phyloP scores from a whole-genome alignment of 2,888 invertebrate species.

The Macroteleia sp. region DNA sequence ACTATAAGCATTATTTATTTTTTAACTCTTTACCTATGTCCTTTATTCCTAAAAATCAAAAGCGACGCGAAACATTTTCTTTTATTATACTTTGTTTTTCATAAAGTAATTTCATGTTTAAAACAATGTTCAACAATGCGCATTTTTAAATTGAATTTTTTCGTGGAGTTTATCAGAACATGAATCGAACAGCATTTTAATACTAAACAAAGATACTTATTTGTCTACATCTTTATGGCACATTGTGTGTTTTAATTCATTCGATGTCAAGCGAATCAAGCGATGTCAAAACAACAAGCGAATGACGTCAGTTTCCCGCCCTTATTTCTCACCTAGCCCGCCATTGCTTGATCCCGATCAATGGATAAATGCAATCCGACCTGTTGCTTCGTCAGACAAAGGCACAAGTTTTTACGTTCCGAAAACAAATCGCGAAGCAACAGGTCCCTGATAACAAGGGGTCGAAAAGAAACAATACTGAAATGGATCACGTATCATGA shows the following conservation, averaged over 20 bases:
- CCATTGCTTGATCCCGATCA: slow-evolving; percentile 16
- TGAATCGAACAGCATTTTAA: no score
- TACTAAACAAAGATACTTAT: neutral
- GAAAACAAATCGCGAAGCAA: slow-evolving; percentile 5
- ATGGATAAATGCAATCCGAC: slow-evolving; percentile 39
- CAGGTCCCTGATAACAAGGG: neutral
- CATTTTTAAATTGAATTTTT: no score
- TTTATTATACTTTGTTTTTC: no score
- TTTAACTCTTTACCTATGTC: no score
- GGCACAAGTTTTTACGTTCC: neutral
- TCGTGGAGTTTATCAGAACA: no score
- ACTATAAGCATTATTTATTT: no score
- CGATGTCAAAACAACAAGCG: no score
- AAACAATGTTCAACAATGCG: no score
- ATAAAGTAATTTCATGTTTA: no score
- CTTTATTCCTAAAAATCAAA: no score
- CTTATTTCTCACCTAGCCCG: slow-evolving; percentile 22
- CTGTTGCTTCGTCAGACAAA: slow-evolving; percentile 38
- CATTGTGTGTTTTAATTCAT: slow-evolving; percentile 12
- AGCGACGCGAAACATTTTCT: no score
- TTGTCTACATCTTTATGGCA: slow-evolving; percentile 8
- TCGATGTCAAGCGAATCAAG: no score
- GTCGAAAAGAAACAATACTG: neutral
- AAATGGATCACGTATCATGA: slow-evolving; percentile 23
- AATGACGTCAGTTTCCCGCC: slow-evolving; percentile 10